Evolutionary conservation across 2,113 vertebrate genomes (phyloP).

Genomic region (Platichthys flesus): DNA sequence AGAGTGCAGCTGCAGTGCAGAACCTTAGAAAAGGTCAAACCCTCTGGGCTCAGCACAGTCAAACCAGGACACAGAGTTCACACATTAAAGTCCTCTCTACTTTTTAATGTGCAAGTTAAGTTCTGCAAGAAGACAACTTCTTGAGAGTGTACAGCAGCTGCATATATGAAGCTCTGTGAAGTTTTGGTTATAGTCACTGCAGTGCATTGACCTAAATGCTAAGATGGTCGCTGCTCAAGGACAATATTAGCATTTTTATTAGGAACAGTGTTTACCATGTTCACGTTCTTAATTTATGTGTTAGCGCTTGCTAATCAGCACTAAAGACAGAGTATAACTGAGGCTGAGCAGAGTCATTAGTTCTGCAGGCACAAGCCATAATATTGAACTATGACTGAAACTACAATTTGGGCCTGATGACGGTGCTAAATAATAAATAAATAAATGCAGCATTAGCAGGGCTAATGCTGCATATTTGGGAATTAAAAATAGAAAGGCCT

Average conservation of each 20-base stretch:
- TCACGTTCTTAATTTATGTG: not conserved
- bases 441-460: too few species aligned
- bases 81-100: too few species aligned
- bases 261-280: not conserved
- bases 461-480: not conserved
- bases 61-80: too few species aligned
- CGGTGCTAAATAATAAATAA: not conserved
- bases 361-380: not conserved
- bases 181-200: not conserved
- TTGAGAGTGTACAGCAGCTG: not conserved
- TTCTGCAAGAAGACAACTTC: not conserved
- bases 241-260: not conserved
- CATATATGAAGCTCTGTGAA: not conserved
- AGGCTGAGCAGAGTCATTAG: not conserved
- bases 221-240: not conserved
- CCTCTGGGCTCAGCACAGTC: too few species aligned
- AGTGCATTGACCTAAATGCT: not conserved
- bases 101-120: too few species aligned
- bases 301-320: not conserved
- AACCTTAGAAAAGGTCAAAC: conserved; percentile 14
- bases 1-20: not conserved
- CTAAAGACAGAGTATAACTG: not conserved
- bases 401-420: not conserved
- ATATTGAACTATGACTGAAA: not conserved
- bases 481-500: not conserved